Evolutionary conservation across 2,888 invertebrate species (phyloP), one percentile per base, ranked within the genome.

Genomic region (Platycheirus rosarum): DNA sequence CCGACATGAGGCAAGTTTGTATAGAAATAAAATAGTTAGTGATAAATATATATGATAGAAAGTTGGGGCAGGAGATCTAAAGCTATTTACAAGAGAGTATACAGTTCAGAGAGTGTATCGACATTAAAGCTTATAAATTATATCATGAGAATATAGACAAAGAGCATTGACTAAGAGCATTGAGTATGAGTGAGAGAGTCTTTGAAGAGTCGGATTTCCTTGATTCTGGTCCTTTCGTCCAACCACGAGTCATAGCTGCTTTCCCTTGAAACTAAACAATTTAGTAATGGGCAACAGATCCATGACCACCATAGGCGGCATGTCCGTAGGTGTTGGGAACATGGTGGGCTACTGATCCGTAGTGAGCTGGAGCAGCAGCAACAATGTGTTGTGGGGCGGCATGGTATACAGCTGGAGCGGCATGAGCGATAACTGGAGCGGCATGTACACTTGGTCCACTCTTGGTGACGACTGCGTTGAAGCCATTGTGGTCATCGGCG

Each of bases 401-500:
- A 79, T 87, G 87, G 53, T 69, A 74, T 40, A 76, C 84, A 29
- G 84, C 84, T 71, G 86, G 86, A 9, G 86, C 85, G 16, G 85
- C 85, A 49, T 85, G 77, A 32, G 85, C 85, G 18, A 60, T 44
- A 16, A 60, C 18, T 60, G 60, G 60, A 16, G 60, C 60, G 20
- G 85, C 86, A 76, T 90, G 90, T 16, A 91, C 87, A 26, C 89
- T 88, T 79, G 91, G 90, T 16, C 89, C 91, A 66, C 86, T 89
- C 87, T 91, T 91, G 79, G 89, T 89, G 48, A 91, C 91, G 68
- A 91, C 89, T n/a, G 91, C 91, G 69, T 91, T 91, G 88, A 91
- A 91, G 18, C 91, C 91, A 55, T 89, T 90, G 86, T 90, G 90
- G 51, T 91, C 91, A 87, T 91, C 91, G 75, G 91, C 91, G 84